These are phyloP conservation scores for Drosophila kohkoa DNA, from an alignment of 1,140 invertebrate genomes.

Conservation along the genomic window DNA sequence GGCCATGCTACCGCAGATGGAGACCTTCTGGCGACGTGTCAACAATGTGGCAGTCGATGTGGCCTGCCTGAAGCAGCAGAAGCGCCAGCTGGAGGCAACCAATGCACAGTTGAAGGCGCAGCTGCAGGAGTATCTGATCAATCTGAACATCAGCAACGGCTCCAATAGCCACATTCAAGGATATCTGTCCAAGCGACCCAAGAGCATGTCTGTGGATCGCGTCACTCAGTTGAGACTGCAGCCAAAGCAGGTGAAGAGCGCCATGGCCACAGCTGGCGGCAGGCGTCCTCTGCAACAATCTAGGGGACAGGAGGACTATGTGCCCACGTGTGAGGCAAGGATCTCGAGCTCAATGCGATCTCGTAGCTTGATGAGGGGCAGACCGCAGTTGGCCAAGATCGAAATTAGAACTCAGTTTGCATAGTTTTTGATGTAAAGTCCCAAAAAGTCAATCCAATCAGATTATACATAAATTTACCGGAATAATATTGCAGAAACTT, in stretches of 20 bases:
- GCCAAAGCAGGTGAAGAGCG: conserved; percentile 66
- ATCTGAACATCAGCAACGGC: conserved; percentile 77
- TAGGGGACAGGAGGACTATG: conserved; percentile 1
- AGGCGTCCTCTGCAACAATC: conserved; percentile 18
- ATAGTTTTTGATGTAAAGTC: background rate
- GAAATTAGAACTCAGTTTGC: conserved; percentile 13
- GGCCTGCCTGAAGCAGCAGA: conserved; percentile 74
- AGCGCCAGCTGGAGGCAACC: conserved; percentile 61
- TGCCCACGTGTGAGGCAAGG: conserved; percentile 68
- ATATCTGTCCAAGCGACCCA: conserved; percentile 72
- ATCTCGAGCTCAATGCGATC: conserved; percentile 69
- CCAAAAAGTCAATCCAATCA: background rate
- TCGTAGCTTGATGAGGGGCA: conserved; percentile 44
- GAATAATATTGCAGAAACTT: background rate
- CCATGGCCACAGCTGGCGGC: conserved; percentile 40
- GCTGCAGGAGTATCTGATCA: conserved; percentile 76
- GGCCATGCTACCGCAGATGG: conserved; percentile 66
- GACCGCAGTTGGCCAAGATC: conserved; percentile 61
- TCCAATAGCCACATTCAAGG: conserved; percentile 72
- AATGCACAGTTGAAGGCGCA: conserved; percentile 70
- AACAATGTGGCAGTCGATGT: conserved; percentile 80
- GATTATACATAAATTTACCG: background rate
- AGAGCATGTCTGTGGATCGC: conserved; percentile 82
- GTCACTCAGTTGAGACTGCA: conserved; percentile 63
- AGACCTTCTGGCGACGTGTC: conserved; percentile 80